Evolutionary conservation across 2,113 vertebrate species (phyloP), one percentile per base, ranked within the genome.

Genomic region (Triplophysa rosa): DNA sequence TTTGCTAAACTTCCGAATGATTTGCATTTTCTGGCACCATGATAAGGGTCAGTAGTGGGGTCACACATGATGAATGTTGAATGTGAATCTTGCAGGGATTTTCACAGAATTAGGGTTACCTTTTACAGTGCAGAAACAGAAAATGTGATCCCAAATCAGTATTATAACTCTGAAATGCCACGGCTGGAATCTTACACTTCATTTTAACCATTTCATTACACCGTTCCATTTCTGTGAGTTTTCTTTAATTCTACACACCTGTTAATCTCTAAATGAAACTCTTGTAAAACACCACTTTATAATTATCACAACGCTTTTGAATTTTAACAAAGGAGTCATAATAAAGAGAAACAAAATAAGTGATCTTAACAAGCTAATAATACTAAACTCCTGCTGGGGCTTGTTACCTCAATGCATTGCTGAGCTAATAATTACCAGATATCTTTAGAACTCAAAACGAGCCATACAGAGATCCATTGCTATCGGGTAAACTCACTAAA

Each of bases 361-460:
- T 24, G 33, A 80, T 67, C 74, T 83, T 85, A 85, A 85, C 74
- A 66, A 80, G 81, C 84, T 80, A 66, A 72, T 74, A 79, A 70
- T 45, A 69, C 47, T 67, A 69, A 78, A 49, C 73, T 74, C 84
- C 78, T 62, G 78, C 81, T 75, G 69, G n/a, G 78, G 62, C 49
- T 81, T 75, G 77, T 83, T 83, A 85, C 81, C 78, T 80, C 79
- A 65, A 42, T 37, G n/a, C 61, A 71, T 67, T 11, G 3, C 66
- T 8, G 42, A 78, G 68, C 77, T 82, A 82, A 78, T 74, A 82
- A 74, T 80, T 69, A 69, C 52, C 83, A 80, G 80, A 82, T 77
- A 54, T 66, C 64, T 62, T 84, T 56, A 8, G 19, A 37, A 67
- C 68, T 33, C 0, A 21, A 23, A 59, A 42, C 59, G 12, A 58